Conservation (phyloP, 2,888 invertebrate species). For the Eupelmus urozonus region DNA sequence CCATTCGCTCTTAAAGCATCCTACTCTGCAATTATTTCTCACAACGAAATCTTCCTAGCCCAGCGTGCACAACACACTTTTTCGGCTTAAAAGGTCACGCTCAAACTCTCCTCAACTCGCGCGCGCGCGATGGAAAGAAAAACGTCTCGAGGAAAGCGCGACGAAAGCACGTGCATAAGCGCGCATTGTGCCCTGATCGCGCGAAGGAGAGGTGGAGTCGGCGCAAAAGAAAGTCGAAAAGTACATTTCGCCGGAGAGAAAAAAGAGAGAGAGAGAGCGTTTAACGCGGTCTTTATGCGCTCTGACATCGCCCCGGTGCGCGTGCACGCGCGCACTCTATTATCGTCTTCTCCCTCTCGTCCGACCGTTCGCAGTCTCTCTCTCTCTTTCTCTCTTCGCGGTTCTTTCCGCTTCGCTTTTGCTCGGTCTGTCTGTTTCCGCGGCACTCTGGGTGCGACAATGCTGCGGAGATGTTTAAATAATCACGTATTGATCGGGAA, state of each 20-base stretch:
- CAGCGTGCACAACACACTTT: too few species aligned
- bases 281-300: background rate
- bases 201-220: too few species aligned
- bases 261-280: background rate
- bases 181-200: background rate
- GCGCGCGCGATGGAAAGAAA: background rate
- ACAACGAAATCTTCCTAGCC: too few species aligned
- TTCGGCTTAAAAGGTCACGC: too few species aligned
- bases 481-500: too few species aligned
- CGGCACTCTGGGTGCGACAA: too few species aligned
- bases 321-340: background rate
- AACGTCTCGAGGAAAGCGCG: constrained; percentile 10
- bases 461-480: too few species aligned
- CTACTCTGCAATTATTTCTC: too few species aligned
- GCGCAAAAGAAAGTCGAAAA: constrained; percentile 25
- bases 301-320: background rate
- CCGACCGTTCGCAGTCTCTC: background rate
- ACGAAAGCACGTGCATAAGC: background rate
- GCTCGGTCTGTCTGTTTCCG: background rate
- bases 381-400: background rate
- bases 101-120: background rate
- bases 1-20: background rate
- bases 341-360: constrained; percentile 12
- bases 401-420: background rate
- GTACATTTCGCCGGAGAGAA: constrained; percentile 10